phyloP scores from a whole-genome alignment of 2,113 vertebrate genomes.

The Aptenodytes forsteri region DNA sequence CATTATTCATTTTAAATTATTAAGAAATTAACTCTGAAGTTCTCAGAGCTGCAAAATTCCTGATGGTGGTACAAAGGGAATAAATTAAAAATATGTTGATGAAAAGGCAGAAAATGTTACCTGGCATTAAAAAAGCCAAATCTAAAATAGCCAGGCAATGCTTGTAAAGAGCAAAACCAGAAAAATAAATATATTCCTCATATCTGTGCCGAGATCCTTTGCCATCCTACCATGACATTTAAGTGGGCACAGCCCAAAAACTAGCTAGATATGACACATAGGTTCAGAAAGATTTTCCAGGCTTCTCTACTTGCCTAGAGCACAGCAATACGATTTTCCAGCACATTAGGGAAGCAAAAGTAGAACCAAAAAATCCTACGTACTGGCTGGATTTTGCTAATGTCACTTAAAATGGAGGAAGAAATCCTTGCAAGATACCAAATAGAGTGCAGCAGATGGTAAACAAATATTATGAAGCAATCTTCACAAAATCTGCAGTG shows the following conservation, averaged over 20 bases:
- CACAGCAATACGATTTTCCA: constrained; percentile 71
- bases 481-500: constrained; percentile 72
- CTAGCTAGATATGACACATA: not conserved
- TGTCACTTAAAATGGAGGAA: constrained; percentile 74
- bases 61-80: not conserved
- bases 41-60: not conserved
- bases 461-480: constrained; percentile 77
- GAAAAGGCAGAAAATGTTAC: not conserved
- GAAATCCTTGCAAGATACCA: constrained; percentile 70
- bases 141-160: not conserved
- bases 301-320: constrained; percentile 66
- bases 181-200: not conserved
- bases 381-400: constrained; percentile 73
- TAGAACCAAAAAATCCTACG: constrained; percentile 63
- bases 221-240: not conserved
- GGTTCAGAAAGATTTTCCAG: constrained; percentile 44
- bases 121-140: not conserved
- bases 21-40: not conserved
- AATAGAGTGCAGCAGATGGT: constrained; percentile 77
- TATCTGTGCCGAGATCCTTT: not conserved
- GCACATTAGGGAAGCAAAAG: constrained; percentile 72
- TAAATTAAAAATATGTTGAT: not conserved
- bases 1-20: not conserved
- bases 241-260: constrained; percentile 14
- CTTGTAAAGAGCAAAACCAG: not conserved